Evolutionary conservation across 2,888 invertebrate genomes (phyloP).

Genomic region (Cephus pygmeus): DNA sequence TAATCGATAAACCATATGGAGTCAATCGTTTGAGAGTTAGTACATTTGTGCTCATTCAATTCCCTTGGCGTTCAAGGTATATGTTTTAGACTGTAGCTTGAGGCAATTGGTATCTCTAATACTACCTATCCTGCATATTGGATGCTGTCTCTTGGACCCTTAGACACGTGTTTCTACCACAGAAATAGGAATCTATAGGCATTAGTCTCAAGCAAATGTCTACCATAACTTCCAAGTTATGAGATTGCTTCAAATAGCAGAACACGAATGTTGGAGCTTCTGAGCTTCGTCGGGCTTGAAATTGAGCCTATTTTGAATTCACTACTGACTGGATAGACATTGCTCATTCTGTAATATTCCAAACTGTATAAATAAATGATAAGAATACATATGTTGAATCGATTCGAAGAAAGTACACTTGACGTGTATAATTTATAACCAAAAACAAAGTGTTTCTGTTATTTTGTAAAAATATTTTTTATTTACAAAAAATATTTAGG

Average conservation of each 20-base stretch:
- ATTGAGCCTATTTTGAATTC: background rate
- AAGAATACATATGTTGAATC: too few species aligned
- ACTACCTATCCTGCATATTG: background rate
- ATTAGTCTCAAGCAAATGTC: background rate
- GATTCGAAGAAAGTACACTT: background rate
- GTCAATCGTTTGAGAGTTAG: background rate
- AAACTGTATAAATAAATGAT: background rate
- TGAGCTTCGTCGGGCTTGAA: background rate
- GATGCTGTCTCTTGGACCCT: background rate
- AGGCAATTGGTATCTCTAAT: background rate
- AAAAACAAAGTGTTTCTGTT: background rate
- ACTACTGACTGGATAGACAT: background rate
- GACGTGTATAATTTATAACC: background rate
- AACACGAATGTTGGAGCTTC: background rate
- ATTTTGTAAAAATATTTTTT: background rate
- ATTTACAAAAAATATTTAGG: background rate
- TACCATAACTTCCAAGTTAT: background rate
- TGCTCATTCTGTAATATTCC: background rate
- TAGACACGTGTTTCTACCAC: background rate
- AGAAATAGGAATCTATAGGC: background rate
- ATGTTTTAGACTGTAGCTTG: background rate
- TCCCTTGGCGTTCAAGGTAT: background rate
- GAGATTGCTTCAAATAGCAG: background rate
- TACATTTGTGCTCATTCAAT: background rate
- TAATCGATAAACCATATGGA: background rate